Evolutionary conservation across 2,113 vertebrate genomes (phyloP).

Genomic region (Oceanites oceanicus): DNA sequence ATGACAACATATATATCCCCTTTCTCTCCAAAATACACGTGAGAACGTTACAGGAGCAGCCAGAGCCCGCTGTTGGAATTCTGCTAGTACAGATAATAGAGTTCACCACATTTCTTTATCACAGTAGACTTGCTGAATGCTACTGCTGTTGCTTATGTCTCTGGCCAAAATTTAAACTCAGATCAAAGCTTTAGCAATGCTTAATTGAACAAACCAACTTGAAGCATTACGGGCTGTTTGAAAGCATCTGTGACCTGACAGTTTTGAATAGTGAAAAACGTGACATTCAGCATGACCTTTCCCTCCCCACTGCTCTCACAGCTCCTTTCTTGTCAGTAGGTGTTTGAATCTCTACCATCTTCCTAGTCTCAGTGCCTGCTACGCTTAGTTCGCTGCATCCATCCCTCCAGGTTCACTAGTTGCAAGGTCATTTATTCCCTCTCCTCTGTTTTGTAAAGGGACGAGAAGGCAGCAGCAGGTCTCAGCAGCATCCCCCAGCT

Average conservation of each 20-base stretch:
- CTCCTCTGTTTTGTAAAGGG: not conserved
- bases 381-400: not conserved
- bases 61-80: not conserved
- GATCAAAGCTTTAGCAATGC: not conserved
- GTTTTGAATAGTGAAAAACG: conserved; percentile 26
- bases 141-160: not conserved
- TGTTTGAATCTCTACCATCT: not conserved
- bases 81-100: not conserved
- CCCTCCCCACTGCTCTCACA: not conserved
- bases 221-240: not conserved
- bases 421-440: not conserved
- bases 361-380: not conserved
- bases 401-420: not conserved
- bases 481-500: not conserved
- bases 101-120: not conserved
- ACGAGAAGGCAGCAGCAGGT: rapidly evolving
- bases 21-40: not conserved
- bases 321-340: not conserved
- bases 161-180: not conserved
- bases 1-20: not conserved
- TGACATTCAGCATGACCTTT: conserved; percentile 24
- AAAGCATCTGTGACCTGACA: not conserved
- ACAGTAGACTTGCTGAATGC: not conserved
- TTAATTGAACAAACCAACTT: not conserved
- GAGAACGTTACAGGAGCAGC: not conserved